phyloP scores from a whole-genome alignment of 2,113 vertebrate genomes.

The Garra rufa region DNA sequence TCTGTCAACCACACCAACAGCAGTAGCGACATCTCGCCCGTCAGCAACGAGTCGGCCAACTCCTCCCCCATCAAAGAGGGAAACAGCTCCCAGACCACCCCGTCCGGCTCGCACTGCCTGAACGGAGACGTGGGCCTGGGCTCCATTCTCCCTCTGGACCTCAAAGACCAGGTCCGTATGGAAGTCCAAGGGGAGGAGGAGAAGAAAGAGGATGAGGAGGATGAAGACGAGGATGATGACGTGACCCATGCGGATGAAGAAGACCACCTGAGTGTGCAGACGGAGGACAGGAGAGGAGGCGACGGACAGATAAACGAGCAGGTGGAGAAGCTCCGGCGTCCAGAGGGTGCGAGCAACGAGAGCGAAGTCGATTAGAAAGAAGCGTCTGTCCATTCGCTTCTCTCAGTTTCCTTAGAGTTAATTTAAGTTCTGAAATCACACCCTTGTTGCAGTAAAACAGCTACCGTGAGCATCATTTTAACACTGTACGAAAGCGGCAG shows the following conservation, averaged over 20 bases:
- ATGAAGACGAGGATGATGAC: conserved; percentile 85
- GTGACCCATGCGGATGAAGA: conserved; percentile 81
- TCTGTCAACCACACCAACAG: conserved; percentile 87
- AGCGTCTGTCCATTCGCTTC: background rate
- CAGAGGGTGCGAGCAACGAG: conserved; percentile 94
- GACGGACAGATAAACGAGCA: conserved; percentile 97
- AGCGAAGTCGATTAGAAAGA: conserved; percentile 87
- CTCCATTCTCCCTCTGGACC: conserved; percentile 71
- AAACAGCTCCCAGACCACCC: conserved; percentile 82
- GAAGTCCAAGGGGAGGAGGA: conserved; percentile 95
- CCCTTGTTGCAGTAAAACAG: background rate
- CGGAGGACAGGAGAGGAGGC: conserved; percentile 90
- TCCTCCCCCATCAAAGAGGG: conserved; percentile 89
- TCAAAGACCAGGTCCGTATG: conserved; percentile 91
- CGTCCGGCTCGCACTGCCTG: conserved; percentile 73
- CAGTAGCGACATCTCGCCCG: conserved; percentile 97
- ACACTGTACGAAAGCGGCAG: conserved; percentile 9
- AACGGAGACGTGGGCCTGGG: conserved; percentile 69
- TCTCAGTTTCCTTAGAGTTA: conserved; percentile 34
- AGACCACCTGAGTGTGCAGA: conserved; percentile 84
- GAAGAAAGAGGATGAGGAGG: conserved; percentile 82
- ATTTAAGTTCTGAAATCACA: background rate
- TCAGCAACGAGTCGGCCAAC: conserved; percentile 88
- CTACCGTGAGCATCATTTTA: background rate
- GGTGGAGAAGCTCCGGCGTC: conserved; percentile 92